Evolutionary conservation across 1,140 invertebrate species (phyloP).

Genomic region (Solen grandis): DNA sequence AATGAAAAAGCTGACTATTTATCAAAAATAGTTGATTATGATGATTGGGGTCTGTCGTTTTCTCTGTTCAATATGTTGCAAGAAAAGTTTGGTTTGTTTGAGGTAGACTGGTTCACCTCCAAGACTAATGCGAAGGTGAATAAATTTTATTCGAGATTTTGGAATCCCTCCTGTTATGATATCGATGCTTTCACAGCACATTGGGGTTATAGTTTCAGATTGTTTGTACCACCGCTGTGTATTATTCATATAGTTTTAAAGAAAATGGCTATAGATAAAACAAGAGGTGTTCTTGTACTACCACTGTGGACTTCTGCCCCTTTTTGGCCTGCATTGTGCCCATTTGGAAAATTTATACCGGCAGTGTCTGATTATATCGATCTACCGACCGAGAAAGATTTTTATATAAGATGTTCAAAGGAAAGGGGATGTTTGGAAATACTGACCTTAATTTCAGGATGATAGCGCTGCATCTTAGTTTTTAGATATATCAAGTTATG

Average conservation of each 20-base stretch:
- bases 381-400: conserved; percentile 5
- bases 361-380: not conserved
- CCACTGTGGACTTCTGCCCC: not conserved
- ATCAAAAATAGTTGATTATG: conserved; percentile 25
- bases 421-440: conserved; percentile 16
- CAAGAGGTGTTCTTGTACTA: not conserved
- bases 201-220: not conserved
- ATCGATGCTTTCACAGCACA: conserved; percentile 31
- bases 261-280: not conserved
- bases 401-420: conserved; percentile 9
- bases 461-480: not conserved
- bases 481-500: not conserved
- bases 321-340: conserved; percentile 22
- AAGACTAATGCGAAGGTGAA: conserved; percentile 19
- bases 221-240: conserved; percentile 43
- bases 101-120: conserved; percentile 36
- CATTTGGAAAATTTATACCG: not conserved
- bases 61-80: not conserved
- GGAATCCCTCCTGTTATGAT: not conserved
- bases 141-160: conserved; percentile 34
- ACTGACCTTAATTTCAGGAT: not conserved
- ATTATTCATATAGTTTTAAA: conserved; percentile 22
- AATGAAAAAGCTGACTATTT: conserved; percentile 38
- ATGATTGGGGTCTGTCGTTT: conserved; percentile 39
- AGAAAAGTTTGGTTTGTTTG: conserved; percentile 2